A percentile compares a stretch with the other conserved stretches of the same genome.
Conservation (phyloP, 2,888 invertebrate genomes). For the Mesorhabditis spiculigera region DNA sequence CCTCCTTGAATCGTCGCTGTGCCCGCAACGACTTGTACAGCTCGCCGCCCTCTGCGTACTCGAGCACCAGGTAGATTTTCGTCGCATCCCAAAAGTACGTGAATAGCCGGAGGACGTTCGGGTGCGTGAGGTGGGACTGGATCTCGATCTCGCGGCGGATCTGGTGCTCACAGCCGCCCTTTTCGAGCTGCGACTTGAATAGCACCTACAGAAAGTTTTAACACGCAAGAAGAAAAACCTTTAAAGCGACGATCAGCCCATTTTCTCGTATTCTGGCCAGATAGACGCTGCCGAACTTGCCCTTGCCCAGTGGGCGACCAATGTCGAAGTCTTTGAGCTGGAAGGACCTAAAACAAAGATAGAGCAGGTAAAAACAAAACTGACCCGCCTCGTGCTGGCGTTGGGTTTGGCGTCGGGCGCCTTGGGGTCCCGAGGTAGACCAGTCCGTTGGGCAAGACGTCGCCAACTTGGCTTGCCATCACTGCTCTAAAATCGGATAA, state of each 20-base stretch:
- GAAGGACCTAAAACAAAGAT: constrained; percentile 14
- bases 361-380: not conserved
- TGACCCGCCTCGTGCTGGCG: not conserved
- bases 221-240: constrained; percentile 6
- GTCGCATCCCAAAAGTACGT: constrained; percentile 59
- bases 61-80: constrained; percentile 58
- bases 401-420: not conserved
- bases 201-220: constrained; percentile 59
- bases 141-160: constrained; percentile 94
- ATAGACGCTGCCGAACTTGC: constrained; percentile 95
- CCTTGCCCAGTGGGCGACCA: constrained; percentile 85
- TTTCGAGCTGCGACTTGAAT: constrained; percentile 82
- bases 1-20: constrained; percentile 50
- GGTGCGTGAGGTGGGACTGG: constrained; percentile 75
- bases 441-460: not conserved
- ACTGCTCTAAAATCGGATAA: not conserved
- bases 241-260: constrained; percentile 15
- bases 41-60: constrained; percentile 57
- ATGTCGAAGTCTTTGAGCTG: constrained; percentile 78
- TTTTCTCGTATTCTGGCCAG: constrained; percentile 71
- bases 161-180: constrained; percentile 85
- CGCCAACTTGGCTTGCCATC: not conserved
- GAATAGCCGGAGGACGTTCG: constrained; percentile 58
- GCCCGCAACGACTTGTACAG: constrained; percentile 56
- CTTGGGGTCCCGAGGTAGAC: not conserved